These are phyloP conservation scores for Menidia menidia DNA, from an alignment of 2,797 vertebrate species.

Conservation along the genomic window DNA sequence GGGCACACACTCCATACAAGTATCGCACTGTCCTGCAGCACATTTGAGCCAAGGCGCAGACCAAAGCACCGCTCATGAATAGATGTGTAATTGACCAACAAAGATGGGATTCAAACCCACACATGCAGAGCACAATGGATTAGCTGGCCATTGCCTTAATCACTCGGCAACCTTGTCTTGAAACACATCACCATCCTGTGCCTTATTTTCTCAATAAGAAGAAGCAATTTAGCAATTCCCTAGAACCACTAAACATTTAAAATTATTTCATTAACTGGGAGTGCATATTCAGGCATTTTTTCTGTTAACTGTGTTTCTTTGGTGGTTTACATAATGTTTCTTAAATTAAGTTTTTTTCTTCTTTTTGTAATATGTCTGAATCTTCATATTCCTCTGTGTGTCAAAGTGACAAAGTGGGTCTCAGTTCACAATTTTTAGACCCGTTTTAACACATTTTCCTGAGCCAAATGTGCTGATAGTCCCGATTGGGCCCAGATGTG, in stretches of 20 bases:
- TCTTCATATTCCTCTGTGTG: background rate
- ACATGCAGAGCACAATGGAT: slow-evolving; percentile 93
- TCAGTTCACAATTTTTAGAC: too few species aligned
- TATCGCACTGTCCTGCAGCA: background rate
- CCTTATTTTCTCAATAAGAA: too few species aligned
- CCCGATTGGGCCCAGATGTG: background rate
- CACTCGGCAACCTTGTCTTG: slow-evolving; percentile 87
- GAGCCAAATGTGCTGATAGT: background rate
- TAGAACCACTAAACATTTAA: too few species aligned
- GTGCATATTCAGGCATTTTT: slow-evolving; percentile 28
- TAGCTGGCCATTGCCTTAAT: slow-evolving; percentile 98
- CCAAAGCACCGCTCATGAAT: too few species aligned
- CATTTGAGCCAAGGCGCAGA: background rate
- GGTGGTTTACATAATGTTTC: background rate
- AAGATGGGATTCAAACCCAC: slow-evolving; percentile 88
- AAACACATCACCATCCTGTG: too few species aligned
- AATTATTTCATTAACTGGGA: background rate
- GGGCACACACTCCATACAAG: background rate
- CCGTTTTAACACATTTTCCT: background rate
- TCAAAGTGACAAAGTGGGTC: background rate
- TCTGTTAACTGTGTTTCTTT: slow-evolving; percentile 3
- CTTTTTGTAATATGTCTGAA: background rate
- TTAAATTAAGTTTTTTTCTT: background rate
- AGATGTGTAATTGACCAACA: slow-evolving; percentile 43
- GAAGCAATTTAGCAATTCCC: too few species aligned